phyloP scores from a whole-genome alignment of 2,113 vertebrate species.

The Ophiodon elongatus region DNA sequence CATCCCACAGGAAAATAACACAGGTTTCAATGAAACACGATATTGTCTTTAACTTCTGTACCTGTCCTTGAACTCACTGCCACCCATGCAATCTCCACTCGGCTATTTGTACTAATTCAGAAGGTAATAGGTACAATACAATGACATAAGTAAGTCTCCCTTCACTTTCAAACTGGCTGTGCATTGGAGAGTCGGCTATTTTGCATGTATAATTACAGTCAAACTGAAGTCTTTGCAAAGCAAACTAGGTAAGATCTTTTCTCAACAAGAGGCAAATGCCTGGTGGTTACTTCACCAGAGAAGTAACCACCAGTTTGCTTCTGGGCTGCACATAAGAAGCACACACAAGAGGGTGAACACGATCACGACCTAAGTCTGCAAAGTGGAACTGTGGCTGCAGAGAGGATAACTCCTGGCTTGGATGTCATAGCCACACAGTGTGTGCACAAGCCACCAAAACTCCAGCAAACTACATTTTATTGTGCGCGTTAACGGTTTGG shows the following conservation, averaged over 20 bases:
- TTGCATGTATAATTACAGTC: constrained; percentile 22
- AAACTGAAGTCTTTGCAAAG: not conserved
- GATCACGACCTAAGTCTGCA: not conserved
- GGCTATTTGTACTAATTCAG: not conserved
- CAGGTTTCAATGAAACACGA: not conserved
- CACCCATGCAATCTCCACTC: not conserved
- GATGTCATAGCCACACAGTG: not conserved
- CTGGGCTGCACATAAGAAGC: not conserved
- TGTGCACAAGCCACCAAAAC: not conserved
- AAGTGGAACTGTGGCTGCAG: not conserved
- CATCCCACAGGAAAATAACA: not conserved
- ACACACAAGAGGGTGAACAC: not conserved
- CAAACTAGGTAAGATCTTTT: not conserved
- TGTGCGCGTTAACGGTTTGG: not conserved
- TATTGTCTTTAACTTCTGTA: not conserved
- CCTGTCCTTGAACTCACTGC: not conserved
- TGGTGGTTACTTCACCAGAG: too few relatives aligned
- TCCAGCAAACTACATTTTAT: not conserved
- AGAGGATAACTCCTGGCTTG: not conserved
- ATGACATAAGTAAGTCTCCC: not conserved
- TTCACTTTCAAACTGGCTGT: not conserved
- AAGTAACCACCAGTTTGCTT: not conserved
- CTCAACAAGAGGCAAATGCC: not conserved
- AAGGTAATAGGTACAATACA: not conserved
- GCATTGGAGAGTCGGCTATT: not conserved